Evolutionary conservation across 2,113 vertebrate genomes (phyloP), one percentile per base, ranked within the genome.

Genomic region (Mormoops blainvillei): DNA sequence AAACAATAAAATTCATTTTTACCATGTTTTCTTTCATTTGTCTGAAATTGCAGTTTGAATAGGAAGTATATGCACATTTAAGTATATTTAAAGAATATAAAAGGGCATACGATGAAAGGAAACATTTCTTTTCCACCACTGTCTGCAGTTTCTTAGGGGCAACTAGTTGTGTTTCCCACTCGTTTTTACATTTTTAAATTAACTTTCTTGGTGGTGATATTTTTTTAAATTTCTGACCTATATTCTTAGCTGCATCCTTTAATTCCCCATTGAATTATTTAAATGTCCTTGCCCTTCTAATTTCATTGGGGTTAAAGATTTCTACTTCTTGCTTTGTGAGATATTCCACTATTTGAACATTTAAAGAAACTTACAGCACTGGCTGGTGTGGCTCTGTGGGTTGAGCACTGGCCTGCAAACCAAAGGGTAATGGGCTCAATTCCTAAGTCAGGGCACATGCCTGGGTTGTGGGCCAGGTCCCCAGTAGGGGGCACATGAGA

Each of bases 201-300:
- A 19, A 82, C 10, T 91, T 68, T 38, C 12, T 20, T 73, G 24
- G 16, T 78, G 48, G 28, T 87, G 24, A 41, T 71, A 54, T 41
- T 77, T 56, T 81, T 77, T 93, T 54, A 41, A n/a, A n/a, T 89
- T 94, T 97, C 86, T 65, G 4, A 14, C 9, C 52, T n/a, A 41
- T 85, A 85, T 43, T 91, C 36, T 93, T 74, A 61, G 74, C 20
- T 91, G 38, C 2, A 52, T n/a, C 31, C 63, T 84, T 91, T 45
- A 90, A 77, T 87, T 94, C 81, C 87, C 54, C 18, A 78, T 28
- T 87, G 48, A 91, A 73, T 73, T 91, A 84, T 52, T 93, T 88
- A 87, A 54, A 85, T 85, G 94, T 31, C 41, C 24, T 81, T 93
- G 24, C 24, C 24, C 73, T 92, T 86, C 11, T 70, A 81, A 76